These are phyloP conservation scores for Pandion haliaetus DNA, from an alignment of 2,113 vertebrate genomes.

Conservation along the genomic window DNA sequence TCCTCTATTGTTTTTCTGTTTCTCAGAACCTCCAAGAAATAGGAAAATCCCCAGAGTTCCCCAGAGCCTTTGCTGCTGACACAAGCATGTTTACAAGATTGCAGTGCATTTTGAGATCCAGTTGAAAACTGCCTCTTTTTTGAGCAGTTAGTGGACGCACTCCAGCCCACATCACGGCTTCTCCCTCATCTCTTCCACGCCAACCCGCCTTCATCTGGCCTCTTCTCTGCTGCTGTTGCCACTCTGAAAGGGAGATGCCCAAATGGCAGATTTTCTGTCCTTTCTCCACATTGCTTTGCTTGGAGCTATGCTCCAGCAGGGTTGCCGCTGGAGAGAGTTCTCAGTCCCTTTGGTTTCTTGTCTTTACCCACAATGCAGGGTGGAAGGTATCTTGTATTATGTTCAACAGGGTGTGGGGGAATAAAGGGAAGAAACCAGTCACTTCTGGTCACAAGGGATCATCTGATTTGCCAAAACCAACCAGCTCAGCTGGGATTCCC, in stretches of 20 bases:
- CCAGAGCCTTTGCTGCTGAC: background rate
- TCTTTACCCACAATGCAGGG: background rate
- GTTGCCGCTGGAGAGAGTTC: background rate
- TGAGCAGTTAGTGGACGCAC: background rate
- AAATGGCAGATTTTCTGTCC: background rate
- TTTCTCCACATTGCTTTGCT: background rate
- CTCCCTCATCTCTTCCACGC: background rate
- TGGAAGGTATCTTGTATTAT: background rate
- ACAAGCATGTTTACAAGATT: background rate
- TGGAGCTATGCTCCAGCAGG: background rate
- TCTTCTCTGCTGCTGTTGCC: background rate
- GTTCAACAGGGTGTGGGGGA: background rate
- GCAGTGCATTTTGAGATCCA: background rate
- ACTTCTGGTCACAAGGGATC: background rate
- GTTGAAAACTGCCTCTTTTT: background rate
- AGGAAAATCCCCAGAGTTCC: background rate
- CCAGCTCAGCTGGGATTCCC: background rate
- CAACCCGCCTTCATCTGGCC: background rate
- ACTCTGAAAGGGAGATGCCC: background rate
- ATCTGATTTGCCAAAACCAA: slow-evolving; percentile 10
- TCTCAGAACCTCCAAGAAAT: slow-evolving; percentile 21
- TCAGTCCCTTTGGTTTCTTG: background rate
- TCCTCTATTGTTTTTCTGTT: background rate
- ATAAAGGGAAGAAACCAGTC: slow-evolving; percentile 23
- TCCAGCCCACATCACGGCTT: background rate